A percentile compares a stretch with the other conserved stretches of the same genome.
phyloP scores from a whole-genome alignment of 1,140 invertebrate species.

The Aphelinus certus region DNA sequence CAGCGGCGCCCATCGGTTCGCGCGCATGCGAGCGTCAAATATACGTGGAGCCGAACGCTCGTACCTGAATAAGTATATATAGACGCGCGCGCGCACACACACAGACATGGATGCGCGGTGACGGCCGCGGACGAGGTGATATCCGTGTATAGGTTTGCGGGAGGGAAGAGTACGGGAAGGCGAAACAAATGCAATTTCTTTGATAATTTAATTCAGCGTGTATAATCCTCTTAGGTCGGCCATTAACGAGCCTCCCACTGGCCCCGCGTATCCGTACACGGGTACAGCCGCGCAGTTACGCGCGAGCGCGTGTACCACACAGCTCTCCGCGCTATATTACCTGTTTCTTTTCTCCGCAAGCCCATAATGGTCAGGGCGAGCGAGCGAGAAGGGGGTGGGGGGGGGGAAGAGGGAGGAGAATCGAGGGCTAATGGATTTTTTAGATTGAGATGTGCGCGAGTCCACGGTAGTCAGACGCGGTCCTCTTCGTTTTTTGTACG shows the following conservation, averaged over 20 bases:
- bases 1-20: background rate
- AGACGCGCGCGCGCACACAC: background rate
- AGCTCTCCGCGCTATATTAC: too few species aligned
- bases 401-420: too few species aligned
- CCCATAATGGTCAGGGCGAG: constrained; percentile 38
- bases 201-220: constrained; percentile 54
- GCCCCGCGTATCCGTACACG: too few species aligned
- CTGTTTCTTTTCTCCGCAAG: too few species aligned
- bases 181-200: constrained; percentile 53
- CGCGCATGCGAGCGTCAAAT: background rate
- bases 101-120: background rate
- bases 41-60: background rate
- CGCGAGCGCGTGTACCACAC: constrained; percentile 1
- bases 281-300: background rate
- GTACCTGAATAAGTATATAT: background rate
- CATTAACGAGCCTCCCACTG: constrained; percentile 46
- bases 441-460: constrained; percentile 55
- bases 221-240: constrained; percentile 54
- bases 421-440: constrained; percentile 58
- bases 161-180: background rate
- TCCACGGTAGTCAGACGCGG: constrained; percentile 1
- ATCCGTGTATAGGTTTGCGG: background rate
- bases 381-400: constrained; percentile 33
- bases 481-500: constrained; percentile 12
- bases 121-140: background rate